Evolutionary conservation across 1,140 invertebrate species (phyloP).

Genomic region (Coptotermes formosanus): DNA sequence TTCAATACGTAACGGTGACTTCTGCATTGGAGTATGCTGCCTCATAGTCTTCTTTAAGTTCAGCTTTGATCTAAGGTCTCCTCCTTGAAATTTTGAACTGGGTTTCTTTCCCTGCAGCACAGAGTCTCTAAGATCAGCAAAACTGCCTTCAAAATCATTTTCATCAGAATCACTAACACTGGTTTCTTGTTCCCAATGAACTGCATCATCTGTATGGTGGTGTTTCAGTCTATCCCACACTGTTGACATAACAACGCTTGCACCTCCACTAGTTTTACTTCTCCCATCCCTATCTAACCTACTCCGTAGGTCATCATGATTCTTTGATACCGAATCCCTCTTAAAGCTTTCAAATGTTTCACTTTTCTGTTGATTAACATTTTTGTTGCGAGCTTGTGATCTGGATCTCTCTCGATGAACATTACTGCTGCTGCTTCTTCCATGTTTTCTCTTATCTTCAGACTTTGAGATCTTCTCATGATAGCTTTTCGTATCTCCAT

Average conservation of each 20-base stretch:
- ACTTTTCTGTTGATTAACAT: not conserved
- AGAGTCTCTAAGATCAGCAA: not conserved
- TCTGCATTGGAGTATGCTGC: slow-evolving; percentile 27
- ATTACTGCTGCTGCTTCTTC: not conserved
- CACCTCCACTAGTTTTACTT: not conserved
- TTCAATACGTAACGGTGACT: slow-evolving; percentile 37
- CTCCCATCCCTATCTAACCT: slow-evolving; percentile 25
- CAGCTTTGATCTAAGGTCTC: slow-evolving; percentile 36
- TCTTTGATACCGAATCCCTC: not conserved
- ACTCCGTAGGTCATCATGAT: slow-evolving; percentile 20
- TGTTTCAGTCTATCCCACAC: not conserved
- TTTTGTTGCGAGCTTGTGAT: not conserved
- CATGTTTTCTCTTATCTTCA: not conserved
- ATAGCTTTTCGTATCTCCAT: not conserved
- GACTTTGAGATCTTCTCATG: not conserved
- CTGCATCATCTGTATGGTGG: not conserved
- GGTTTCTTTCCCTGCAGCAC: not conserved
- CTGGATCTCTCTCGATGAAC: not conserved
- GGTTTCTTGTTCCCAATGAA: not conserved
- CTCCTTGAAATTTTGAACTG: slow-evolving; percentile 21
- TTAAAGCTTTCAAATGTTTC: not conserved
- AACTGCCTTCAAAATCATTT: not conserved
- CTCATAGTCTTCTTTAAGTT: slow-evolving; percentile 35
- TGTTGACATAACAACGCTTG: not conserved
- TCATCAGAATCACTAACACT: slow-evolving; percentile 27